Percentiles rank a stretch among this genome's conserved stretches.
phyloP scores from a whole-genome alignment of 2,797 vertebrate genomes.

The Sternotherus odoratus region DNA sequence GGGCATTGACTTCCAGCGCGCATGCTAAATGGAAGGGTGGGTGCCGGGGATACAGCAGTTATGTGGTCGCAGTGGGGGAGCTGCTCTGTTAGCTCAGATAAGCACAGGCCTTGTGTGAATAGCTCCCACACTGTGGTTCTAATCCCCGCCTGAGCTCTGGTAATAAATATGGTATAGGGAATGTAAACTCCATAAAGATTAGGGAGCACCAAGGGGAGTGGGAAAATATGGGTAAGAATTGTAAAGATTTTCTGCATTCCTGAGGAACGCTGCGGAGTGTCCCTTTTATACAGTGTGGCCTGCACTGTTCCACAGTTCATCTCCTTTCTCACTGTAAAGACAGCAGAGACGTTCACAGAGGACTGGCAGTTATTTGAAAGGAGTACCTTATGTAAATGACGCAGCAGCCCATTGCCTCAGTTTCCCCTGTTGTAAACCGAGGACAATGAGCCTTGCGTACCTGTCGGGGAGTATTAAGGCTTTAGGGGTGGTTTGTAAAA shows the following conservation, averaged over 20 bases:
- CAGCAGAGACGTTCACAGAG: not conserved
- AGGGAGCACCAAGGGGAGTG: constrained; percentile 28
- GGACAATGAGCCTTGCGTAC: constrained; percentile 34
- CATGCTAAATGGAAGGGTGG: not conserved
- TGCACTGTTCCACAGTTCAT: not conserved
- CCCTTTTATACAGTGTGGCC: not conserved
- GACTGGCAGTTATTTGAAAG: constrained; percentile 20
- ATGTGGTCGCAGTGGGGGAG: constrained; percentile 53
- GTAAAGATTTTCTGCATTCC: constrained; percentile 61
- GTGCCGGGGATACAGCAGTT: not conserved
- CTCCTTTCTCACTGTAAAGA: not conserved
- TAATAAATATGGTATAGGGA: constrained; percentile 75
- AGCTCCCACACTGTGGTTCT: constrained; percentile 32
- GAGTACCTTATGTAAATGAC: not conserved
- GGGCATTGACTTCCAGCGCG: accelerated
- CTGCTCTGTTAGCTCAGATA: constrained; percentile 54
- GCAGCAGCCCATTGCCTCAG: not conserved
- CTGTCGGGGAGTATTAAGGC: constrained; percentile 32
- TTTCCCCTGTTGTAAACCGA: not conserved
- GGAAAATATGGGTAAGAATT: constrained; percentile 41
- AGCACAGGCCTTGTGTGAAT: constrained; percentile 56
- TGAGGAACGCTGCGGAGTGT: constrained; percentile 48
- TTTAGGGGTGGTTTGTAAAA: not conserved
- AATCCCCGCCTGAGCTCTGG: constrained; percentile 70
- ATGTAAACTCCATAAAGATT: constrained; percentile 75